Evolutionary conservation across 1,140 invertebrate genomes (phyloP).

Genomic region (Dreissena rostriformis): DNA sequence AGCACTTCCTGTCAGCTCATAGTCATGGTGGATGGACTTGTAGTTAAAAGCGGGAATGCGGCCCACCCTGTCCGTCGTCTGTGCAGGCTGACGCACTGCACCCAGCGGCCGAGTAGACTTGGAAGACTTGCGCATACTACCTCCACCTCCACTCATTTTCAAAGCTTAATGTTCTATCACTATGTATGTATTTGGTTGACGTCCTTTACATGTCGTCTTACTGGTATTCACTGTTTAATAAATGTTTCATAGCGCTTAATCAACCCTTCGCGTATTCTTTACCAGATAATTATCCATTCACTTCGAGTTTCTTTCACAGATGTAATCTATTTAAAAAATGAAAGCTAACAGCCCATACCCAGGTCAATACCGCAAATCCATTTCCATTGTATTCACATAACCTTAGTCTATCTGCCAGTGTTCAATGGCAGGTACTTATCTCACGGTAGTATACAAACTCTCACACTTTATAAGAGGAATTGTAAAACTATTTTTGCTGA

Average conservation of each 20-base stretch:
- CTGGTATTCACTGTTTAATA: background rate
- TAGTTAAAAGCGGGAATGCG: conserved; percentile 38
- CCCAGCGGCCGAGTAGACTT: conserved; percentile 23
- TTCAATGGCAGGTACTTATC: too few species aligned
- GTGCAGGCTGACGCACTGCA: conserved; percentile 19
- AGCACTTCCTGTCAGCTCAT: conserved; percentile 42
- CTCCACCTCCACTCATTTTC: conserved; percentile 41
- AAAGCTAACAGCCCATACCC: too few species aligned
- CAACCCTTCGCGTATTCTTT: background rate
- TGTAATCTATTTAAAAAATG: too few species aligned
- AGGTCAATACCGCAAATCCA: too few species aligned
- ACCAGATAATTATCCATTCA: background rate
- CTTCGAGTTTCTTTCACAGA: background rate
- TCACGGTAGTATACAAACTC: too few species aligned
- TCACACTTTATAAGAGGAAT: too few species aligned
- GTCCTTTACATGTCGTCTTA: background rate
- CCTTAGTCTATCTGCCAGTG: too few species aligned
- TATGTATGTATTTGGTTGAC: background rate
- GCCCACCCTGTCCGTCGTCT: conserved; percentile 25
- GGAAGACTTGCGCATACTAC: conserved; percentile 13
- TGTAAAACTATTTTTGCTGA: too few species aligned
- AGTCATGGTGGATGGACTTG: conserved; percentile 21
- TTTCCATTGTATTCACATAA: too few species aligned
- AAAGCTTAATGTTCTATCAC: background rate
- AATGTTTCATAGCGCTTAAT: background rate